These are phyloP conservation scores for Oplegnathus fasciatus DNA, from an alignment of 2,113 vertebrate genomes.

Conservation along the genomic window DNA sequence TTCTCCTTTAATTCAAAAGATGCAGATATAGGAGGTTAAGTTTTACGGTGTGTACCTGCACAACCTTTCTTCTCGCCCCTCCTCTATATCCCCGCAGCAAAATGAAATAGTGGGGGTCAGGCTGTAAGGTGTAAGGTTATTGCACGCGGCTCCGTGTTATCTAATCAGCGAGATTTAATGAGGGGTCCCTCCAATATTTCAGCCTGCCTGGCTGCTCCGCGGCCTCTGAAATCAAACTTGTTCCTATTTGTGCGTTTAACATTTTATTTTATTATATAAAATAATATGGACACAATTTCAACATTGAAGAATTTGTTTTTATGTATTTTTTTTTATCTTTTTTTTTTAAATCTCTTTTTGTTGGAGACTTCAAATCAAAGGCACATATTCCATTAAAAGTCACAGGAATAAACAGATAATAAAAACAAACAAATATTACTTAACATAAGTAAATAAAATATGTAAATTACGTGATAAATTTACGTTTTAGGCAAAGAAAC, in stretches of 20 bases:
- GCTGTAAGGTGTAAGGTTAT: constrained; percentile 61
- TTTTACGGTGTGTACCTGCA: constrained; percentile 70
- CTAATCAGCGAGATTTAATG: constrained; percentile 72
- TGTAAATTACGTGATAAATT: neutral
- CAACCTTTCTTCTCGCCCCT: constrained; percentile 29
- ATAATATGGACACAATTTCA: neutral
- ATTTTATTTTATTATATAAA: neutral
- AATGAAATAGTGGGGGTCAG: constrained; percentile 70
- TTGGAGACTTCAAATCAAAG: neutral
- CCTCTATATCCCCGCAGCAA: constrained; percentile 41
- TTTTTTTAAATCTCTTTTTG: no score
- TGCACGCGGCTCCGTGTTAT: constrained; percentile 56
- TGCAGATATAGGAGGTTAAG: constrained; percentile 77
- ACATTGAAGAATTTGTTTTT: neutral
- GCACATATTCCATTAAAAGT: neutral
- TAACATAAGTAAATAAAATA: neutral
- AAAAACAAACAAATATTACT: neutral
- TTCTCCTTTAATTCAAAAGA: constrained; percentile 57
- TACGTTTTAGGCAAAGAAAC: neutral
- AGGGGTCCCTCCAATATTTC: constrained; percentile 47
- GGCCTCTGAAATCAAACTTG: constrained; percentile 2
- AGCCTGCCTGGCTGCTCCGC: constrained; percentile 4
- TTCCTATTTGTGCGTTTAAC: neutral
- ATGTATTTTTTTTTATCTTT: neutral
- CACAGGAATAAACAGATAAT: neutral